These are phyloP conservation scores for Epistrophe grossulariae DNA, from an alignment of 2,888 invertebrate genomes.

Conservation along the genomic window DNA sequence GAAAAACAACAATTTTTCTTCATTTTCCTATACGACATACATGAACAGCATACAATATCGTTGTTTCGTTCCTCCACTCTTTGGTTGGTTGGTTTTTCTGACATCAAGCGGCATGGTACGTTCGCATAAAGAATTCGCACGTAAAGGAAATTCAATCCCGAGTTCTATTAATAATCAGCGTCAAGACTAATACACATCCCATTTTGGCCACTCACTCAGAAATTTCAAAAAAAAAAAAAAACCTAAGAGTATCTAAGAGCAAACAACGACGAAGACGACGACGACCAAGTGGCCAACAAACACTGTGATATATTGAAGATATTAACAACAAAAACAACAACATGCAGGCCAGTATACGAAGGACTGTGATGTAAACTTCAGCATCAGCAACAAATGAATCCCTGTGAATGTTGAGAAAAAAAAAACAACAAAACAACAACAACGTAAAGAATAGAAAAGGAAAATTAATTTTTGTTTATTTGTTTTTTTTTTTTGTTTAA, in stretches of 20 bases:
- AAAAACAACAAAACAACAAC: no score
- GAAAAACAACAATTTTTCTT: slow-evolving; percentile 15
- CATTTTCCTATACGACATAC: slow-evolving; percentile 5
- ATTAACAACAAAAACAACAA: slow-evolving; percentile 30
- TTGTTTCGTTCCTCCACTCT: not conserved
- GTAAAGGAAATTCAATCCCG: slow-evolving; percentile 74
- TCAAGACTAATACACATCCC: slow-evolving; percentile 77
- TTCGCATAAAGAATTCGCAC: slow-evolving; percentile 67
- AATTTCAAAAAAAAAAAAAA: slow-evolving; percentile 13
- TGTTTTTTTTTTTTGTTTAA: slow-evolving; percentile 6
- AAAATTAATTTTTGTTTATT: slow-evolving; percentile 25
- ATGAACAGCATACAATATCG: not conserved
- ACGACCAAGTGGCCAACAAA: slow-evolving; percentile 73
- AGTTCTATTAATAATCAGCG: slow-evolving; percentile 73
- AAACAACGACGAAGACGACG: not conserved
- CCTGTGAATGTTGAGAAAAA: slow-evolving; percentile 38
- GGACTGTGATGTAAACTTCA: slow-evolving; percentile 43
- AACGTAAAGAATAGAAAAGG: not conserved
- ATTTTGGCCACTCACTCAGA: slow-evolving; percentile 77
- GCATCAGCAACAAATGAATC: slow-evolving; percentile 56
- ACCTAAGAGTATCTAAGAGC: not conserved
- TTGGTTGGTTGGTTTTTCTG: slow-evolving; percentile 13
- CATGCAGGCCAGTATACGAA: not conserved
- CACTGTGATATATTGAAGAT: slow-evolving; percentile 54
- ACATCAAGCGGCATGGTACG: slow-evolving; percentile 10